Conservation (phyloP, 2,888 invertebrate species). For the Calliphora vomitoria region DNA sequence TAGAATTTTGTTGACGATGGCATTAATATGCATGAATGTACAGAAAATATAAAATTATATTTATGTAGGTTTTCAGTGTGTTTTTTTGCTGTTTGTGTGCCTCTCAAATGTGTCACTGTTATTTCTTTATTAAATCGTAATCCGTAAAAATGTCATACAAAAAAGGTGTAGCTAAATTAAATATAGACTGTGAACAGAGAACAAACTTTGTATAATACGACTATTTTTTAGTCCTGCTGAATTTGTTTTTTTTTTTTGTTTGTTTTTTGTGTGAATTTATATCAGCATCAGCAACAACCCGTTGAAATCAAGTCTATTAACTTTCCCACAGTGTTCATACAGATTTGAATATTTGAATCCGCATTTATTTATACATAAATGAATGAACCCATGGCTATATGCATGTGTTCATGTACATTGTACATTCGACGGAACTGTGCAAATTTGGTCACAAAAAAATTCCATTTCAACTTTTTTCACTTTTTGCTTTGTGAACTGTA, state of each 20-base stretch:
- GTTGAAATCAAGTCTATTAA: slow-evolving; percentile 50
- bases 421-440: slow-evolving; percentile 2
- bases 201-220: neutral
- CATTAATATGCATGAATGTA: slow-evolving; percentile 42
- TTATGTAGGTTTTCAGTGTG: neutral
- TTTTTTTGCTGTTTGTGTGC: neutral
- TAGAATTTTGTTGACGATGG: slow-evolving; percentile 26
- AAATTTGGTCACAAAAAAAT: slow-evolving; percentile 12
- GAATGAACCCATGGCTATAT: neutral
- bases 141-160: slow-evolving; percentile 32
- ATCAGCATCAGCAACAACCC: slow-evolving; percentile 5
- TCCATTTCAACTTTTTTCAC: neutral
- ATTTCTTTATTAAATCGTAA: slow-evolving; percentile 49
- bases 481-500: neutral
- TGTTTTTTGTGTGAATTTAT: slow-evolving; percentile 4
- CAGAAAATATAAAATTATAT: slow-evolving; percentile 7
- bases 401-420: neutral
- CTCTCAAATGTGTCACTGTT: slow-evolving; percentile 36
- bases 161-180: slow-evolving; percentile 34
- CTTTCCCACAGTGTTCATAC: slow-evolving; percentile 7
- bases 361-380: slow-evolving; percentile 21
- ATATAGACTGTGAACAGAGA: neutral
- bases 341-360: slow-evolving; percentile 35
- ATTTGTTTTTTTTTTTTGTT: neutral
- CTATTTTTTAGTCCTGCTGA: neutral